A percentile compares a stretch with the other conserved stretches of the same genome.
Evolutionary conservation across 2,797 vertebrate species (phyloP).

Genomic region (Oreortyx pictus): DNA sequence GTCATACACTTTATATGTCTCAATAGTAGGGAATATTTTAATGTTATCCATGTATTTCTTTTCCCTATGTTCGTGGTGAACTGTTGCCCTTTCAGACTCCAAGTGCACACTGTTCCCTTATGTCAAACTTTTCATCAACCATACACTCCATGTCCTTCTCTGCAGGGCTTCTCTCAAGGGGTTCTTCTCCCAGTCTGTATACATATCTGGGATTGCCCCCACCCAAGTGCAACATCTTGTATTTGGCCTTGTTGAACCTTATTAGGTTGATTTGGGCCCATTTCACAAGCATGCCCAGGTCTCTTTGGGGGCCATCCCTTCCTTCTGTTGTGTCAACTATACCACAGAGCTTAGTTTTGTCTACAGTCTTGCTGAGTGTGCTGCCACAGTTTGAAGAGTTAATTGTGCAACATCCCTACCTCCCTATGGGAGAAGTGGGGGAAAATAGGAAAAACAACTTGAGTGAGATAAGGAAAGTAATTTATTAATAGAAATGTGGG

Average conservation of each 20-base stretch:
- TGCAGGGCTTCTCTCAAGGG: not conserved
- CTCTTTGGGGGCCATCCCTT: not conserved
- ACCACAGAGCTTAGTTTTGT: too few species aligned
- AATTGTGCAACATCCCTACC: too few species aligned
- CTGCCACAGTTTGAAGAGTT: too few species aligned
- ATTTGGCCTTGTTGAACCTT: not conserved
- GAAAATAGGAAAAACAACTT: too few species aligned
- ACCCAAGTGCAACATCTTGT: not conserved
- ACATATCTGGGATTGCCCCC: not conserved
- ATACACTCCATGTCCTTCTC: not conserved
- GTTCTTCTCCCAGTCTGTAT: not conserved
- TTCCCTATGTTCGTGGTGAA: not conserved
- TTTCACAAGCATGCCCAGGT: not conserved
- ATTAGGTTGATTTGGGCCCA: not conserved
- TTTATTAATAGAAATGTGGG: too few species aligned
- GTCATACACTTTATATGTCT: not conserved
- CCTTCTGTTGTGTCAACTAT: not conserved
- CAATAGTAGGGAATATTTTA: not conserved
- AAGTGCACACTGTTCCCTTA: too few species aligned
- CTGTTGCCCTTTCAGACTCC: not conserved
- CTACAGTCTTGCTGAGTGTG: not conserved
- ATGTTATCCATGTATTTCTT: not conserved
- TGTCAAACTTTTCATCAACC: not conserved
- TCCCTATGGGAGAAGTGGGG: too few species aligned
- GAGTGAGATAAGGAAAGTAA: too few species aligned